Base-by-base conservation (phyloP, 1,140 invertebrate species). In the Trachymyrmex cornetzi region DNA sequence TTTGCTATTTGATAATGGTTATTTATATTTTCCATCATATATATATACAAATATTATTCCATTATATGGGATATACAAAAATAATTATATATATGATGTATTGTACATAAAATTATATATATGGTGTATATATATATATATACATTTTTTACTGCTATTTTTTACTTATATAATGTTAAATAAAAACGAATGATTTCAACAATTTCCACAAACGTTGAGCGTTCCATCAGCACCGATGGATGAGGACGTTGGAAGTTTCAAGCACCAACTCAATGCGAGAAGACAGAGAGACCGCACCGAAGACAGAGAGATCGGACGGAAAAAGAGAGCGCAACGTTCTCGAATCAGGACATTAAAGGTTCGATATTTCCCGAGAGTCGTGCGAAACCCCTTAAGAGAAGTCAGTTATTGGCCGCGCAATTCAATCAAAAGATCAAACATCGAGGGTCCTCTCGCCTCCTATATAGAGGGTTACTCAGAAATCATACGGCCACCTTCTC, bases 341-440 rank as follows among this genome's bases (percentile, higher is more conserved):
- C 50, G 81, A 80, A 79, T 74, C 80, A 80, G 59, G 66, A 86
- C 86, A 88, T 91, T 81, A 81, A 87, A 77, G 86, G 86, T 81
- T 69, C 86, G 69, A 89, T 92, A 92, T 91, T 92, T 92, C 91
- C 92, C 91, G 88, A 79, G 89, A 82, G 91, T 66, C 75, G 87
- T 69, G 66, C 85, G 61, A 87, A 74, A 88, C 57, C 87, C 64
- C 89, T 87, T 88, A 91, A 90, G 88, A 87, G 85, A 87, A 87
- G 85, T 87, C 89, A 89, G 91, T 92, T 92, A 92, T 92, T 91
- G 92, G 90, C 81, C 85, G 80, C 87, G 85, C 87, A 89, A 92
- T 92, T 92, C 91, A 92, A 92, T 92, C 91, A 86, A 87, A 86
- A 90, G 89, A 92, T 92, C 91, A 92, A 92, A 92, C 88, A 88